These are phyloP conservation scores for Mormoops blainvillei DNA, from an alignment of 2,113 vertebrate genomes.

Conservation along the genomic window DNA sequence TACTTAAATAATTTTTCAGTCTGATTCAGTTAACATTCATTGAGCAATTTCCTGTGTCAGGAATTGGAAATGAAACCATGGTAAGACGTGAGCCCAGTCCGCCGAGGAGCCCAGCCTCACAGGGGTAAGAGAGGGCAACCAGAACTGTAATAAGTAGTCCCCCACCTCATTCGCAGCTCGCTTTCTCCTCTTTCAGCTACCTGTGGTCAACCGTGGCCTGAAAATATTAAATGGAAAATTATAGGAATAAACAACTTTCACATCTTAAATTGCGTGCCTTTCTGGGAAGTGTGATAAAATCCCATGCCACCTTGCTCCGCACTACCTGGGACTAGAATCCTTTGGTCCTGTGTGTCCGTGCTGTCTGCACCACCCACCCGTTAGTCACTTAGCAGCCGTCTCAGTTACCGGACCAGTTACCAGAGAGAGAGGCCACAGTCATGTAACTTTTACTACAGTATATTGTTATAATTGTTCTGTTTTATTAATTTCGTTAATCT, in stretches of 20 bases:
- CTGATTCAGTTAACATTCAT: neutral
- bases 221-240: neutral
- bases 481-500: neutral
- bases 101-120: neutral
- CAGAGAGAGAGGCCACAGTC: neutral
- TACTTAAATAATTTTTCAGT: neutral
- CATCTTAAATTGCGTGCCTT: neutral
- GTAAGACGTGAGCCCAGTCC: neutral
- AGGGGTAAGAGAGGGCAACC: neutral
- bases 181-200: neutral
- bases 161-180: too few species aligned
- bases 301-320: accelerated
- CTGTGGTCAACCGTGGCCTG: neutral
- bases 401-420: neutral
- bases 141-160: accelerated
- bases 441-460: neutral
- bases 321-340: neutral
- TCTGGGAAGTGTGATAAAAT: neutral
- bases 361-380: accelerated
- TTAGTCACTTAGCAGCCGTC: neutral
- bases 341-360: neutral
- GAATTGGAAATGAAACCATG: neutral
- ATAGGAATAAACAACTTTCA: neutral
- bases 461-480: neutral
- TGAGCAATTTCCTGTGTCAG: neutral